Evolutionary conservation across 2,888 invertebrate genomes (phyloP), one percentile per base, ranked within the genome.

Genomic region (Drosophila paranaensis): DNA sequence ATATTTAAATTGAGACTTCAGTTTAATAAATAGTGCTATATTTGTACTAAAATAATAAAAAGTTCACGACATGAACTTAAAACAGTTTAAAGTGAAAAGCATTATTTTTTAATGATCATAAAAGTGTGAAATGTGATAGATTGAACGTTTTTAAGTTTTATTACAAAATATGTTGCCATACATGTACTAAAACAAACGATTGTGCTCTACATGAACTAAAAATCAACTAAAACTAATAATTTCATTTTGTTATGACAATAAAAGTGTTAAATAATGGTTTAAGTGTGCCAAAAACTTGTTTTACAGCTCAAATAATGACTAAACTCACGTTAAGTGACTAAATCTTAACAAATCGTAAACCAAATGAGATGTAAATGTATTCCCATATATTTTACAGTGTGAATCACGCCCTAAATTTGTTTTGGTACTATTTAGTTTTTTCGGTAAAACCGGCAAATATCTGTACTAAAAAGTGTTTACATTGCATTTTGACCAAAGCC

Each of bases 381-480:
- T 25, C 8, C 8, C 16, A n/a, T 14, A 13, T n/a, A 20, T 11
- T 14, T 25, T 39, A 11, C 20, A 30, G 3, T 10, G 30, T 62
- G 64, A 64, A 2, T 62, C 64, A 63, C 20, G 2, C 6, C 8
- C 1, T 35, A 0, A 45, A 33, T n/a, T 11, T 13, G 13, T 30
- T 20, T n/a, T 25, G 35, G 13, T 10, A 46, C 35, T 11, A 30
- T 3, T 16, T 42, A 42, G 30, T 43, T 43, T 45, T 45, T 10
- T 43, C 13, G 10, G n/a, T 25, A 33, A 16, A 33, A 45, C 6
- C 14, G 1, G 0, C 1, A 27, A 37, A 13, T 33, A 10, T 4
- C 13, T 63, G 39, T 51, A 6, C 50, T 54, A 35, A 50, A 43
- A 25, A 35, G 16, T 43, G 39, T 68, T 51, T 54, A 55, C 50